These are phyloP conservation scores for Acomys russatus DNA, from an alignment of 2,797 vertebrate genomes.

Conservation along the genomic window DNA sequence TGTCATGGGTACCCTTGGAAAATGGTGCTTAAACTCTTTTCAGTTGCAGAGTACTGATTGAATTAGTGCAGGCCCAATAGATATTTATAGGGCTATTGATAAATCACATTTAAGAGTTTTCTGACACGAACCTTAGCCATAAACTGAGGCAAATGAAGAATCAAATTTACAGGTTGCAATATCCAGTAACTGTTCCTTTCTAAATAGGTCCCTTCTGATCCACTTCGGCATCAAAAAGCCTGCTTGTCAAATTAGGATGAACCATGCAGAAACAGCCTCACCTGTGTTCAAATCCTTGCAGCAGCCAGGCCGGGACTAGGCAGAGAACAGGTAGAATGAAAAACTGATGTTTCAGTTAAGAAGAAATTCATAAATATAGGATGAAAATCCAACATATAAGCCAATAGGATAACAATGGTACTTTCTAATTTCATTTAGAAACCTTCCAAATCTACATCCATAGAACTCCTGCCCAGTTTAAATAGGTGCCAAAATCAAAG, in stretches of 20 bases:
- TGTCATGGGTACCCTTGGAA: constrained; percentile 57
- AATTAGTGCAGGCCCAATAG: constrained; percentile 73
- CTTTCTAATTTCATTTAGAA: not conserved
- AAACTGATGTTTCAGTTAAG: not conserved
- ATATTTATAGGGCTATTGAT: constrained; percentile 63
- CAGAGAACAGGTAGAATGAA: not conserved
- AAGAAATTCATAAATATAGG: not conserved
- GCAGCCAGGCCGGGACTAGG: not conserved
- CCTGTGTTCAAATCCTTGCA: constrained; percentile 37
- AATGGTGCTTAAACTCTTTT: constrained; percentile 73
- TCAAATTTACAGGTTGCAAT: constrained; percentile 70
- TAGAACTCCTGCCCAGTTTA: not conserved
- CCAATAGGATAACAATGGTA: not conserved
- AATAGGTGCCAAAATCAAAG: constrained; percentile 5
- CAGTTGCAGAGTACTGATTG: constrained; percentile 51
- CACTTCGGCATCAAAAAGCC: constrained; percentile 45
- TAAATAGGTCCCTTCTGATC: constrained; percentile 66
- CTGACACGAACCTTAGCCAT: constrained; percentile 66
- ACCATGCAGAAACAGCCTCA: not conserved
- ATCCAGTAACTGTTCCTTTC: constrained; percentile 55
- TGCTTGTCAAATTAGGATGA: constrained; percentile 71
- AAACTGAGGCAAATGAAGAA: constrained; percentile 79
- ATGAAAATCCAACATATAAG: not conserved
- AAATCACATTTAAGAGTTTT: constrained; percentile 82
- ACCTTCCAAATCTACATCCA: not conserved